Conservation (phyloP, 2,888 invertebrate genomes). For the Cryptocephalus primarius region DNA sequence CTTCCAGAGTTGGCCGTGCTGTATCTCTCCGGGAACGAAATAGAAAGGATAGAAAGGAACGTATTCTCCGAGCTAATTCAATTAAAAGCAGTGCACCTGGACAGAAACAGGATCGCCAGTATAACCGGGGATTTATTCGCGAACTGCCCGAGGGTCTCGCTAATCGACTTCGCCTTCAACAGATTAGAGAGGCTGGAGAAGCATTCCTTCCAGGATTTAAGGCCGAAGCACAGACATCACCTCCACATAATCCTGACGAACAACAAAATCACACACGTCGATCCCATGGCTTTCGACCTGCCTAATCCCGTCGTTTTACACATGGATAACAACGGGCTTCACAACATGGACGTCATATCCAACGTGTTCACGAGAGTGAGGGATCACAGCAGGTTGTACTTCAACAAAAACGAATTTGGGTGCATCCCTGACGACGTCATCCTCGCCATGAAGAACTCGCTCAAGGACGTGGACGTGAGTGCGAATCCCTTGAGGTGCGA, state of each 20-base stretch:
- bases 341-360: constrained; percentile 4
- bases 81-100: constrained; percentile 19
- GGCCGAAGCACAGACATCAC: constrained; percentile 4
- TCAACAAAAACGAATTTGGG: constrained; percentile 16
- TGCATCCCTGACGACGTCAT: constrained; percentile 21
- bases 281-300: constrained; percentile 12
- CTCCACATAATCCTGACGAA: constrained; percentile 15
- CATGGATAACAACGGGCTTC: constrained; percentile 19
- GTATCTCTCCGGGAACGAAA: constrained; percentile 21
- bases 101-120: constrained; percentile 19
- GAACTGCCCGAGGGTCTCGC: constrained; percentile 11
- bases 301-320: constrained; percentile 15
- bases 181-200: constrained; percentile 11
- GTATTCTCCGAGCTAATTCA: constrained; percentile 17
- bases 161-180: constrained; percentile 21
- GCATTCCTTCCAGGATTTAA: constrained; percentile 12
- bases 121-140: constrained; percentile 18
- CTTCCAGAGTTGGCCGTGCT: constrained; percentile 15
- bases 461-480: constrained; percentile 13
- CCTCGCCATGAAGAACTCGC: constrained; percentile 9
- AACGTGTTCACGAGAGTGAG: background rate
- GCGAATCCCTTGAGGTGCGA: constrained; percentile 21
- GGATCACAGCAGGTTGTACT: constrained; percentile 14
- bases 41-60: constrained; percentile 17
- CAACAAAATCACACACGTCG: constrained; percentile 15